Conservation (phyloP, 2,113 vertebrate species). For the Thunnus maccoyii region DNA sequence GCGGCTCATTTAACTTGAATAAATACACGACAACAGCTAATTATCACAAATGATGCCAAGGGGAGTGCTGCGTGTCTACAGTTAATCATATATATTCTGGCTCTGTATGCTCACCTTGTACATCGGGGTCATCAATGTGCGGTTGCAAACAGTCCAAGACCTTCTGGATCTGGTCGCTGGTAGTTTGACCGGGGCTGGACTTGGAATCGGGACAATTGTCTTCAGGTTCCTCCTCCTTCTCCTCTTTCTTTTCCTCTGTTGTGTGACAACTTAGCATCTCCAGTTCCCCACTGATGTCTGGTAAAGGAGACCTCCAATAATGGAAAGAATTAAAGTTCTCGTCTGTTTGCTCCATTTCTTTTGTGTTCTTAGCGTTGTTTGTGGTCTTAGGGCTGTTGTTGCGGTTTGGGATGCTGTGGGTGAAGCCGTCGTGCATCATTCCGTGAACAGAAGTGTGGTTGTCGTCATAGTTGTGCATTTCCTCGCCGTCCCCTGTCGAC, state of each 20-base stretch:
- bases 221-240: conserved; percentile 36
- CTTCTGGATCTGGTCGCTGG: conserved; percentile 89
- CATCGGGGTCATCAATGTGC: conserved; percentile 89
- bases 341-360: conserved; percentile 72
- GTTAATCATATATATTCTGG: not conserved
- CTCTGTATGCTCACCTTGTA: conserved; percentile 86
- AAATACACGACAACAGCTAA: not conserved
- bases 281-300: conserved; percentile 90
- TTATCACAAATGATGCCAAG: not conserved
- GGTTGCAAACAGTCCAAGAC: conserved; percentile 90
- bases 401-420: conserved; percentile 16
- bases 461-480: conserved; percentile 67
- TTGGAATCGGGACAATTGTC: conserved; percentile 56
- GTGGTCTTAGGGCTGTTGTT: conserved; percentile 36
- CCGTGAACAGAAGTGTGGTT: conserved; percentile 43
- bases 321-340: conserved; percentile 88
- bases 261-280: conserved; percentile 84
- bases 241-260: conserved; percentile 38
- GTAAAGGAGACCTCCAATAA: conserved; percentile 91
- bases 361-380: conserved; percentile 66
- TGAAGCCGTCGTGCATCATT: conserved; percentile 26
- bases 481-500: conserved; percentile 61
- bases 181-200: conserved; percentile 76
- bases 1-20: conserved; percentile 6
- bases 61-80: not conserved